Evolutionary conservation across 2,888 invertebrate species (phyloP), one percentile per base, ranked within the genome.

Genomic region (Tiphia femorata): DNA sequence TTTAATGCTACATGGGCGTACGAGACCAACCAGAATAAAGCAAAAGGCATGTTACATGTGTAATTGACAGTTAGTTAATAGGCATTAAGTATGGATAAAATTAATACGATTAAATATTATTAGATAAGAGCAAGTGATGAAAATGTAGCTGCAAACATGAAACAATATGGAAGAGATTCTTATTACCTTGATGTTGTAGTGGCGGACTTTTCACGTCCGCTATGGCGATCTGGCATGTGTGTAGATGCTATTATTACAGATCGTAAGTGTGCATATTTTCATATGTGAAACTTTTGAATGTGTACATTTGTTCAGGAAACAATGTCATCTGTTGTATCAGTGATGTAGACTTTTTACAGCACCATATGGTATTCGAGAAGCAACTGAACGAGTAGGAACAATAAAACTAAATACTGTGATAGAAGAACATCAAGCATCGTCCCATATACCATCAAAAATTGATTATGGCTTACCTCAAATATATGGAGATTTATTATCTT

Each of bases 181-280:
- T 86, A 86, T 50, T 97, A 96, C 81, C 75, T 98, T 41, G 97
- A 97, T 80, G 93, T 95, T 1, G 77, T 98, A 1, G 92, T 98
- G 1, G 94, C 96, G 40, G 99, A 99, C 85, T 94, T 97, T 78
- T 93, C 98, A 0, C 87, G 90, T 70, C 90, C 91, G 0, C 84
- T 96, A 73, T 96, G 96, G 94, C 87, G 87, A 59, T 84, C 88
- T 1, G 84, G 86, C 0, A 77, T 93, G 23, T 84, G 87, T 73
- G 91, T 98, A 76, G 97, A 99, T 85, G 92, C 95, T 25, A 96
- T 99, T 58, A 90, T 99, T 53, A 97, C 98, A 23, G 99, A 99
- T 84, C 99, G 95, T 96, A 85, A 88, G 92, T 88, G 46, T 35
- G 10, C 14, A 8, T n/a, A 52, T 25, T 25, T 49, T 40, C 7